Evolutionary conservation across 1,140 invertebrate species (phyloP), one percentile per base, ranked within the genome.

Genomic region (Delia radicum): DNA sequence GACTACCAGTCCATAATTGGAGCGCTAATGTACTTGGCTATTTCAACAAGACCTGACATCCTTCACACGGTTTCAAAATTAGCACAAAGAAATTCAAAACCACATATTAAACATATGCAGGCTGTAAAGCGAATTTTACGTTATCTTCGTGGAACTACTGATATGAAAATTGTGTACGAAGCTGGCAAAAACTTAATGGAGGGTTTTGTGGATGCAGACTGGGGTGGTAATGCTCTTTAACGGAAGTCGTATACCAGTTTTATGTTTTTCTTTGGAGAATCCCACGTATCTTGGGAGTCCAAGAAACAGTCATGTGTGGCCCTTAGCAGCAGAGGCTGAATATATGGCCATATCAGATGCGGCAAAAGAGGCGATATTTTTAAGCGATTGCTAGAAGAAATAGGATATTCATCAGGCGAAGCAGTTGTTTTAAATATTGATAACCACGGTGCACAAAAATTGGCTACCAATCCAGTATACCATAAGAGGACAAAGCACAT

Each of bases 261-360:
- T 27, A 15, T 73, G 15, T 74, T 79, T 77, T 75, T 80, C 21
- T 31, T 85, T 48, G 79, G 74, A 73, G 81, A 55, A 74, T 88
- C n/a, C 79, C 82, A 3, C 12, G 27, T 65, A 3, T 65, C 62
- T 26, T 89, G 88, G 88, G 77, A 78, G 46, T 84, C 80, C 24
- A 82, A 80, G 48, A 87, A 87, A 76, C 89, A 89, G 82, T 72
- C 76, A 67, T 80, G 81, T 21, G 86, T 88, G 8, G 84, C 87
- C 24, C 79, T 88, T 33, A 88, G 87, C 7, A 86, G 85, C 7
- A 42, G 87, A 89, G 75, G 82, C 87, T 6, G 87, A 89, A 79
- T 89, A 88, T 76, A 81, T 89, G 6, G 86, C 87, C n/a, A 77
- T 85, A 6, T 76, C 81, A 42, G 79, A 82, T 76, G 85, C 82